phyloP scores from a whole-genome alignment of 2,888 invertebrate genomes.

The Aleiodes alternator region DNA sequence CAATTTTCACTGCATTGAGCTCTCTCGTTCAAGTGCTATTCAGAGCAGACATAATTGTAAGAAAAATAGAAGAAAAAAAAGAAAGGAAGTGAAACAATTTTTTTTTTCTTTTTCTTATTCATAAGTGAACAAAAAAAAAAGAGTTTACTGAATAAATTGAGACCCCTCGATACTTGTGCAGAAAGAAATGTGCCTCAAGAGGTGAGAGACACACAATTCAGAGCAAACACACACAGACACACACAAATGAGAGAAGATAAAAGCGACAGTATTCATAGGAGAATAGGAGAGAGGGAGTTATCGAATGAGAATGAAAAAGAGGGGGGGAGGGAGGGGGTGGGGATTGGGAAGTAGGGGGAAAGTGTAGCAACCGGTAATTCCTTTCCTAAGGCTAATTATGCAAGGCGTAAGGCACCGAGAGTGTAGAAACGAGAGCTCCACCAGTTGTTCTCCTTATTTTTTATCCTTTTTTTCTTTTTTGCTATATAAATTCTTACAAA shows the following conservation, averaged over 20 bases:
- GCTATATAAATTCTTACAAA: too few relatives aligned
- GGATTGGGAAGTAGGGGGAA: conserved; percentile 32
- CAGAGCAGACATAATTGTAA: conserved; percentile 40
- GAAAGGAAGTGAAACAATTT: conserved; percentile 3
- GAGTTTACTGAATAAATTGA: not conserved
- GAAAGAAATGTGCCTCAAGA: conserved; percentile 1
- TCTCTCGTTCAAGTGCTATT: conserved; percentile 36
- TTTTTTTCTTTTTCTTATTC: not conserved
- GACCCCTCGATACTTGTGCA: not conserved
- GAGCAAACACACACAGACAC: not conserved
- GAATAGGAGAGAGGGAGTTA: conserved; percentile 22
- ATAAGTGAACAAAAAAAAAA: conserved; percentile 4
- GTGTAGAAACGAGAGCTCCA: conserved; percentile 35
- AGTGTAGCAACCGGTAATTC: conserved; percentile 55
- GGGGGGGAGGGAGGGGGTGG: conserved; percentile 5
- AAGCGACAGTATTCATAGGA: conserved; percentile 16
- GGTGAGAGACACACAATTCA: conserved; percentile 20
- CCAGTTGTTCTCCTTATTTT: conserved; percentile 12
- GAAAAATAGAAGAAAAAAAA: not conserved
- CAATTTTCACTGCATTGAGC: conserved; percentile 12
- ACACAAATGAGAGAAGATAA: conserved; percentile 34
- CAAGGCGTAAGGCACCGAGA: conserved; percentile 47
- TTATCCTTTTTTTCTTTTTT: too few relatives aligned
- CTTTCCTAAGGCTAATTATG: conserved; percentile 56
- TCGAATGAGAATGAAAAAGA: not conserved